Conservation (phyloP, 2,888 invertebrate species). For the Cephus pulcher region DNA sequence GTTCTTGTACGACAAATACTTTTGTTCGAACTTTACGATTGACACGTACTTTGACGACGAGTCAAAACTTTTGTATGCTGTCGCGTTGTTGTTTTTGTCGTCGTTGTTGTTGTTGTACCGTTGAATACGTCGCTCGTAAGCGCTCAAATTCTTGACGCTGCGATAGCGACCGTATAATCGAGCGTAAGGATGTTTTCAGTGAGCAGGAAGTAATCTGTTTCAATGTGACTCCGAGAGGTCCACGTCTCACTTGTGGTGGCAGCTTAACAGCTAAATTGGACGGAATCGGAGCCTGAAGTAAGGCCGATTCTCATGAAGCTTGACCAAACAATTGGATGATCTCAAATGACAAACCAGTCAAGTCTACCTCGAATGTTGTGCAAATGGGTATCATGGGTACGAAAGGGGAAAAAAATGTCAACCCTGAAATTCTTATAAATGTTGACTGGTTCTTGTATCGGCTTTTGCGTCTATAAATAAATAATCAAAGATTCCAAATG, state of each 20-base stretch:
- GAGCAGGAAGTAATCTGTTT: constrained; percentile 62
- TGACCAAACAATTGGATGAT: background rate
- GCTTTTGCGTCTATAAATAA: background rate
- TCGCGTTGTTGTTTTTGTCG: no score
- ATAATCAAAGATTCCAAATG: background rate
- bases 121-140: background rate
- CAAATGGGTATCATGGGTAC: no score
- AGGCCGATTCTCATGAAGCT: background rate
- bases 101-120: background rate
- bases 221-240: constrained; percentile 43
- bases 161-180: background rate
- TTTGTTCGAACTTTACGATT: no score
- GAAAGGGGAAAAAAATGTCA: no score
- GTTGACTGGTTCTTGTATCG: constrained; percentile 34
- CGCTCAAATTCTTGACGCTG: background rate
- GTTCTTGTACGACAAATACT: no score
- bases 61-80: no score
- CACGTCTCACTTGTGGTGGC: constrained; percentile 20
- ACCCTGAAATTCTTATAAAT: constrained; percentile 11
- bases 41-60: no score
- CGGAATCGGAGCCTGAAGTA: background rate
- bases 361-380: no score
- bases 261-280: constrained; percentile 3
- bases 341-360: background rate
- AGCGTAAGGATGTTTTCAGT: constrained; percentile 35